phyloP scores from a whole-genome alignment of 1,140 invertebrate genomes.

The Theocolax elegans region DNA sequence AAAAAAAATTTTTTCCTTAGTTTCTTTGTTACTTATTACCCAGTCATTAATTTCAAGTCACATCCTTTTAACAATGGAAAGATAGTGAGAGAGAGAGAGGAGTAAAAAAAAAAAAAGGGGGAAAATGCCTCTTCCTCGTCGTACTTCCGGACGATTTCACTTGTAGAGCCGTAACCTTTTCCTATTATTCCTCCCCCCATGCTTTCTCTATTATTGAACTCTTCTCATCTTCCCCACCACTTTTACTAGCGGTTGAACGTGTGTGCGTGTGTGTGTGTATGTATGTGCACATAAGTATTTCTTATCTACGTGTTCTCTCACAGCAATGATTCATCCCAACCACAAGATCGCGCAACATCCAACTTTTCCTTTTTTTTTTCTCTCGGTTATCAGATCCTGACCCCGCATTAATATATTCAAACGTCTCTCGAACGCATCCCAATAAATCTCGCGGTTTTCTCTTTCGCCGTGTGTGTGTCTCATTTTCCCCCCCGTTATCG shows the following conservation, averaged over 20 bases:
- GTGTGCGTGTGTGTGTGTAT: too few species aligned
- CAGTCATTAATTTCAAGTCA: not conserved
- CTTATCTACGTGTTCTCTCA: not conserved
- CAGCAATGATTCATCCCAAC: not conserved
- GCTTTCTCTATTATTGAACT: conserved; percentile 22
- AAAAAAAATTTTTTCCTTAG: conserved; percentile 29
- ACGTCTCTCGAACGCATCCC: not conserved
- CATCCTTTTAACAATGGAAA: not conserved
- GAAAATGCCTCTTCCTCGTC: conserved; percentile 21
- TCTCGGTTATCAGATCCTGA: not conserved
- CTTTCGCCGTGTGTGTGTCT: not conserved
- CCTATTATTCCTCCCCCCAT: not conserved
- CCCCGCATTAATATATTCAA: not conserved
- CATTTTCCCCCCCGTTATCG: not conserved
- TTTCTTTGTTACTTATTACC: too few species aligned
- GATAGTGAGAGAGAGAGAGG: not conserved
- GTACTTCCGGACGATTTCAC: conserved; percentile 30
- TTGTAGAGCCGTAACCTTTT: not conserved
- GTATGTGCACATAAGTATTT: too few species aligned
- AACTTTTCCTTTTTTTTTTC: conserved; percentile 20
- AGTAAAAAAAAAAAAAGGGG: not conserved
- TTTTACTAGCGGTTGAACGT: too few species aligned
- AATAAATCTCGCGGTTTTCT: not conserved
- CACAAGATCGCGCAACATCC: not conserved
- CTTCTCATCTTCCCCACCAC: not conserved